phyloP scores from a whole-genome alignment of 2,797 vertebrate species.

The Poeciliopsis infans region DNA sequence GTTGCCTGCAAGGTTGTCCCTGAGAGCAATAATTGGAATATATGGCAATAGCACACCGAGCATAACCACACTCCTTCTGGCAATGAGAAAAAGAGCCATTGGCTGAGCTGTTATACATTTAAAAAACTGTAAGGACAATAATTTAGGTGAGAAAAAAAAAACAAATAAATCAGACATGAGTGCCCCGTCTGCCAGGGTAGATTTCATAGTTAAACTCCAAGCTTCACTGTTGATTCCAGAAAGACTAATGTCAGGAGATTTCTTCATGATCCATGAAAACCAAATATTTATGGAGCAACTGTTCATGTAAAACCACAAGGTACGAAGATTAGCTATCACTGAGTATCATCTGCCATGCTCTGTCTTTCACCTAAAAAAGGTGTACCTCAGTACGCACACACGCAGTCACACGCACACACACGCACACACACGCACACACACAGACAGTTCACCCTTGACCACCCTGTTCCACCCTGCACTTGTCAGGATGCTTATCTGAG shows the following conservation, averaged over 20 bases:
- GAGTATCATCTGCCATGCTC: constrained; percentile 35
- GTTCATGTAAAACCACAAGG: constrained; percentile 2
- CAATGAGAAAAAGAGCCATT: constrained; percentile 2
- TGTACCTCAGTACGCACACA: constrained; percentile 35
- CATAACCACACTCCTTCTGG: constrained; percentile 11
- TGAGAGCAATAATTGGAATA: constrained; percentile 14
- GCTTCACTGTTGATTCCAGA: not conserved
- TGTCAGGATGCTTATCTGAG: constrained; percentile 78
- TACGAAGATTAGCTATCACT: not conserved
- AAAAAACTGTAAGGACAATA: not conserved
- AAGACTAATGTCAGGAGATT: not conserved
- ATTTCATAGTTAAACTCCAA: not conserved
- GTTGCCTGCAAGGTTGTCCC: constrained; percentile 14
- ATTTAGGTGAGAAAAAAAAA: not conserved
- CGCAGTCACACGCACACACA: constrained; percentile 37
- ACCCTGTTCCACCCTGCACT: constrained; percentile 64
- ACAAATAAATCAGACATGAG: not conserved
- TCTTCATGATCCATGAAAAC: not conserved
- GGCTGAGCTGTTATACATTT: not conserved
- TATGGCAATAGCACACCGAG: constrained; percentile 5
- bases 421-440: constrained; percentile 13
- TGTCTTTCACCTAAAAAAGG: constrained; percentile 46
- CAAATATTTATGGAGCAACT: not conserved
- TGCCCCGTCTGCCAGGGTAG: not conserved
- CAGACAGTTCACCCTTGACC: constrained; percentile 66